Evolutionary conservation across 2,113 vertebrate species (phyloP).

Genomic region (Epinephelus moara): DNA sequence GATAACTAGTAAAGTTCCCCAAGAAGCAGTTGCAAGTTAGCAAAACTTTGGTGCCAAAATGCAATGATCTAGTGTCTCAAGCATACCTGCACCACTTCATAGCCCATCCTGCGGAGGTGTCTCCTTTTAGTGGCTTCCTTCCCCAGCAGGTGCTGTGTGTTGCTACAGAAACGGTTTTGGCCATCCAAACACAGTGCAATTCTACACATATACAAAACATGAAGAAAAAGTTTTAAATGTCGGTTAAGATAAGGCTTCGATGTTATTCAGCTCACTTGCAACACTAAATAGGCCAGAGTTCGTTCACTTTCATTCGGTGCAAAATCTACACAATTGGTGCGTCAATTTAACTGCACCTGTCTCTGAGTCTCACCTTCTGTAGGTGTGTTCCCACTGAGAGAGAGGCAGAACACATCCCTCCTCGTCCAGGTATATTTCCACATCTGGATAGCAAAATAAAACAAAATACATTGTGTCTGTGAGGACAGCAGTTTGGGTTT

Average conservation of each 20-base stretch:
- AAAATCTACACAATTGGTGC: background rate
- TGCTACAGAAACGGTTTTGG: conserved; percentile 56
- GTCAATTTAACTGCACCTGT: no score
- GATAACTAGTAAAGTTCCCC: no score
- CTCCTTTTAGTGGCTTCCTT: conserved; percentile 70
- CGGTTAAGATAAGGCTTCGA: background rate
- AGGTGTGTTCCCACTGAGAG: conserved; percentile 51
- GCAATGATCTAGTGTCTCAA: background rate
- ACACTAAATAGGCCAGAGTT: background rate
- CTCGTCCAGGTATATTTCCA: conserved; percentile 58
- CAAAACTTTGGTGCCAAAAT: background rate
- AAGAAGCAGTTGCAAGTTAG: background rate
- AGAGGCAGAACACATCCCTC: conserved; percentile 46
- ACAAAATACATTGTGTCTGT: background rate
- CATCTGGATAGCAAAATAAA: conserved; percentile 33
- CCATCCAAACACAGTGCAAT: conserved; percentile 58
- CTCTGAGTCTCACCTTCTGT: conserved; percentile 38
- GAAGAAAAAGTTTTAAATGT: background rate
- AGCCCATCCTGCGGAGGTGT: conserved; percentile 59
- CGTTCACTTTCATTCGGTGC: background rate
- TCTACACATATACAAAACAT: conserved; percentile 3
- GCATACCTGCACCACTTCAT: conserved; percentile 61
- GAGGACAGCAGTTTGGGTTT: background rate
- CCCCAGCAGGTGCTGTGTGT: conserved; percentile 64
- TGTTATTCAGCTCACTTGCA: background rate